These are phyloP conservation scores for Eugnorisma glareosa DNA, from an alignment of 2,888 invertebrate genomes.

Conservation along the genomic window DNA sequence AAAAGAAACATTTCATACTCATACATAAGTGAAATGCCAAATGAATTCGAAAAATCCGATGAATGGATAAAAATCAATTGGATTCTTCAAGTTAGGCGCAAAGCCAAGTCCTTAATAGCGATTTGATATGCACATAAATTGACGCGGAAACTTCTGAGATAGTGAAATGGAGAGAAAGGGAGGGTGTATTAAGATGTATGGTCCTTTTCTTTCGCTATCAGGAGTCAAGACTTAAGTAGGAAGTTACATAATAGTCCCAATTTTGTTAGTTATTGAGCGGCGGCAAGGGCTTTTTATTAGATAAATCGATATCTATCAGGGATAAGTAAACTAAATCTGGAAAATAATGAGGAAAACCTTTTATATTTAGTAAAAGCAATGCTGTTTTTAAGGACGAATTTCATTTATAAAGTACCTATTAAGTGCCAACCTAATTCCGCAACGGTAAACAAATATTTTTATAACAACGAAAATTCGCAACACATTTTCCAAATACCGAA, in stretches of 20 bases:
- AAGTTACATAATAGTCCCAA: background rate
- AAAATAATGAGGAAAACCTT: background rate
- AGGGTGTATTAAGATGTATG: slow-evolving; percentile 28
- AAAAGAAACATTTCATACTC: slow-evolving; percentile 23
- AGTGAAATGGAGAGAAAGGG: slow-evolving; percentile 43
- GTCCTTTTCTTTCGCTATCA: slow-evolving; percentile 32
- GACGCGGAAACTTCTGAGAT: slow-evolving; percentile 56
- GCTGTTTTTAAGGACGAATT: background rate
- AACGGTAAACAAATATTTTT: slow-evolving; percentile 24
- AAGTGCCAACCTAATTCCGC: background rate
- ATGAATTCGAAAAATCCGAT: slow-evolving; percentile 52
- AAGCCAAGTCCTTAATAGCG: slow-evolving; percentile 75
- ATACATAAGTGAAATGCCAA: slow-evolving; percentile 11
- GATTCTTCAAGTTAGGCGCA: slow-evolving; percentile 62
- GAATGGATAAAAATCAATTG: slow-evolving; percentile 78
- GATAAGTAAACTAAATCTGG: background rate
- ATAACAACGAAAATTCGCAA: slow-evolving; percentile 43
- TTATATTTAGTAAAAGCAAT: background rate
- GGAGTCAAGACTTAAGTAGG: background rate
- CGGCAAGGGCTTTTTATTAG: background rate
- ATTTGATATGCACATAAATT: slow-evolving; percentile 87
- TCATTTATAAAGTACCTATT: background rate
- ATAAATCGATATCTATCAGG: background rate
- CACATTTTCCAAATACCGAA: slow-evolving; percentile 36
- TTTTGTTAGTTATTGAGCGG: background rate